phyloP scores from a whole-genome alignment of 2,888 invertebrate genomes.

The Phragmatobia fuliginosa region DNA sequence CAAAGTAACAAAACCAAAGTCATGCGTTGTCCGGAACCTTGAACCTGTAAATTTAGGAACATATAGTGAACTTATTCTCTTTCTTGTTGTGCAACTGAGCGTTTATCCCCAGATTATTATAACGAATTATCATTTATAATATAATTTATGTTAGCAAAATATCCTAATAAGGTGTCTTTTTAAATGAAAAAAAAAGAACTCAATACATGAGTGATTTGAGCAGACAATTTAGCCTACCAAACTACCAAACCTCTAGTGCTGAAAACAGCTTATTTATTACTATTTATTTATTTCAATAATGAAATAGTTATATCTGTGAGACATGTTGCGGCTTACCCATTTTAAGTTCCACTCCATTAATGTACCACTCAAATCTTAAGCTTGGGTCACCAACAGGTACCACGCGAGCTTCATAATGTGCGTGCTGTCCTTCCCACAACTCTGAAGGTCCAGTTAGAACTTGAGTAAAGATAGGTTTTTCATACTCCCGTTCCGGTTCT shows the following conservation, averaged over 20 bases:
- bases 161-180: too few species aligned
- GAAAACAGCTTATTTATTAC: background rate
- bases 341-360: slow-evolving; percentile 96
- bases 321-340: slow-evolving; percentile 88
- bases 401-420: slow-evolving; percentile 96
- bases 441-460: slow-evolving; percentile 95
- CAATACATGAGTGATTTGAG: background rate
- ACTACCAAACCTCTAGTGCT: background rate
- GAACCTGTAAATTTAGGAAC: slow-evolving; percentile 85
- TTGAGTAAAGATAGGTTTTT: slow-evolving; percentile 97
- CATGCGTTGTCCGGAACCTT: slow-evolving; percentile 95
- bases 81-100: background rate
- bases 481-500: slow-evolving; percentile 93
- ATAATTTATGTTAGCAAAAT: too few species aligned
- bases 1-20: slow-evolving; percentile 97
- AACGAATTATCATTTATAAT: too few species aligned
- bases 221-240: background rate
- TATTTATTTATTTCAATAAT: background rate
- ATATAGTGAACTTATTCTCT: background rate
- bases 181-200: background rate
- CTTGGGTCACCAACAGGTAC: slow-evolving; percentile 98
- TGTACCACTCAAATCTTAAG: slow-evolving; percentile 97
- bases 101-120: background rate
- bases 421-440: slow-evolving; percentile 96
- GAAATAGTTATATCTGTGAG: background rate